Evolutionary conservation across 2,888 invertebrate species (phyloP).

Genomic region (Ceratothoa steindachneri): DNA sequence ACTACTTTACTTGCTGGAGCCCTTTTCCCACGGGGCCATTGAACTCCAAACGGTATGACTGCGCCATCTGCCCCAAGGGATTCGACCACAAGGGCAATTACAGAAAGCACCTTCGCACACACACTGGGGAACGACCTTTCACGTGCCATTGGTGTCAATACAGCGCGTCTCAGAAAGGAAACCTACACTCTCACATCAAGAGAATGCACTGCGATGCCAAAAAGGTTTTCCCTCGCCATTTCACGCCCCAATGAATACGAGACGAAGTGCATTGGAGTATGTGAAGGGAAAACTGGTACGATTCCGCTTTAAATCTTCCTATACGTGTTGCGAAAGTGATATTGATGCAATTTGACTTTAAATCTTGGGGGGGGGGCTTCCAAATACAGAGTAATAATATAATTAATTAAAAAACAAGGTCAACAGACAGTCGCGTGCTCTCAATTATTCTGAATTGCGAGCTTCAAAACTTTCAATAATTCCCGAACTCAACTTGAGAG

Average conservation of each 20-base stretch:
- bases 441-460: too few relatives aligned
- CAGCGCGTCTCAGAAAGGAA: conserved; percentile 13
- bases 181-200: conserved; percentile 5
- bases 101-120: conserved; percentile 35
- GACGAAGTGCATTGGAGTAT: not conserved
- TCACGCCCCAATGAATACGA: not conserved
- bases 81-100: conserved; percentile 43
- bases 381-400: too few relatives aligned
- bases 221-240: not conserved
- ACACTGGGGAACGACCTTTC: conserved; percentile 43
- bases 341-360: too few relatives aligned
- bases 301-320: not conserved
- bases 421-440: too few relatives aligned
- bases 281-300: not conserved
- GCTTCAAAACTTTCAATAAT: too few relatives aligned
- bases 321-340: too few relatives aligned
- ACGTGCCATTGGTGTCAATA: conserved; percentile 15
- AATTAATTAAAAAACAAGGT: too few relatives aligned
- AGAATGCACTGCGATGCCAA: too few relatives aligned
- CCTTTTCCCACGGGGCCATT: not conserved
- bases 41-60: conserved; percentile 2
- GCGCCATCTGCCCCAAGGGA: conserved; percentile 23
- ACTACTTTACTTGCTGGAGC: not conserved
- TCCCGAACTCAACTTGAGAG: too few relatives aligned
- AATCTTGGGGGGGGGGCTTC: too few relatives aligned